Percentiles rank a stretch among this genome's conserved stretches.
Conservation (phyloP, 1,140 invertebrate genomes). For the Drosophila lacteicornis region DNA sequence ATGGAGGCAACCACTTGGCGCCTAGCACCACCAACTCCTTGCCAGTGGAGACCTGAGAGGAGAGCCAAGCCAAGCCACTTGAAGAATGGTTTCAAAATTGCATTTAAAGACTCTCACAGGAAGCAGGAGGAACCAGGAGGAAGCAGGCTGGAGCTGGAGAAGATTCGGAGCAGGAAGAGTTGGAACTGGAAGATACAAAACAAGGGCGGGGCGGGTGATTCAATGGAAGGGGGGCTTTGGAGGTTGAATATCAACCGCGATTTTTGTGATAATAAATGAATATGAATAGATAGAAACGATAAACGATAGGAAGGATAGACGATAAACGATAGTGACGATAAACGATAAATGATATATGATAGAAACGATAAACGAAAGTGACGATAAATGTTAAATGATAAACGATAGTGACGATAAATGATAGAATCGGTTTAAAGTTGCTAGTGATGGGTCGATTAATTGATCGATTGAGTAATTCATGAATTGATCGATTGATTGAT, state of each 20-base stretch:
- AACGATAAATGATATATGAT: slow-evolving; percentile 53
- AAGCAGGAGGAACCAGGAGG: too few relatives aligned
- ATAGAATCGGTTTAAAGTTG: slow-evolving; percentile 53
- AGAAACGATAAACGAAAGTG: slow-evolving; percentile 21
- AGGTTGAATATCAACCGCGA: slow-evolving; percentile 38
- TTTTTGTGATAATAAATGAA: slow-evolving; percentile 76
- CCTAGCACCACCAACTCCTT: background rate
- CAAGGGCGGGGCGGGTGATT: background rate
- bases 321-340: slow-evolving; percentile 29
- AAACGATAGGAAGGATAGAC: slow-evolving; percentile 4
- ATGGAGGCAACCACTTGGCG: slow-evolving; percentile 44
- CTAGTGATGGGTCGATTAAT: slow-evolving; percentile 31
- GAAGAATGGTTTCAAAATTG: slow-evolving; percentile 73
- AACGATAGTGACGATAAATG: slow-evolving; percentile 19
- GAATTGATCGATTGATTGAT: slow-evolving; percentile 2
- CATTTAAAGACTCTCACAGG: slow-evolving; percentile 54
- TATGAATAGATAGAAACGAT: slow-evolving; percentile 53
- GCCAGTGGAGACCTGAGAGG: slow-evolving; percentile 42
- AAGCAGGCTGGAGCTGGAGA: background rate
- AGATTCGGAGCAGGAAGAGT: background rate
- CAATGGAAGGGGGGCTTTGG: background rate
- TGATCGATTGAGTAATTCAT: background rate
- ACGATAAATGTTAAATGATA: background rate
- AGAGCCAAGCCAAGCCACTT: slow-evolving; percentile 13
- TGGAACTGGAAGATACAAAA: slow-evolving; percentile 1